Evolutionary conservation across 2,113 vertebrate species (phyloP), one percentile per base, ranked within the genome.

Genomic region (Protobothrops flavoviridis): DNA sequence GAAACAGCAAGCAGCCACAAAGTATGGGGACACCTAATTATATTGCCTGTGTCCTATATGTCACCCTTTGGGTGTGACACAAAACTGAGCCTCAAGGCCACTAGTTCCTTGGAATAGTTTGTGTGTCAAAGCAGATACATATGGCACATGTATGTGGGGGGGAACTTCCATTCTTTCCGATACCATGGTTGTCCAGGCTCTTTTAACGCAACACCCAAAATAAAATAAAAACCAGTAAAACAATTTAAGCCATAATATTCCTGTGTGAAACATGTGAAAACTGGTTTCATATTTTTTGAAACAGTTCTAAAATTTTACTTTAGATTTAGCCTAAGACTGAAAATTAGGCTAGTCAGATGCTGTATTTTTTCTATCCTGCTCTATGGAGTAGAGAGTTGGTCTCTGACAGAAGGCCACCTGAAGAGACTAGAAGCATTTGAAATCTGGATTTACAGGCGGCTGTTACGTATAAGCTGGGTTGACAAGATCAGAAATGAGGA

Each of bases 1-100:
- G 90, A 89, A 93, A 86, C 64, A 92, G 88, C 39, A 50, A 91
- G 90, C 24, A 81, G 89, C 91, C 93, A 90, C 91, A 87, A 93
- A 89, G 61, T 69, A 93, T 33, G 52, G 53, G 69, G 45, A 90
- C 86, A 91, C 39, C 64, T 55, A 69, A 64, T 57, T 88, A 89
- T 89, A 88, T 86, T 89, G 20, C 89, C 26, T 21, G 39, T 50
- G 33, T 48, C 48, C 90, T 85, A 52, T 52, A 50, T 90, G 81
- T 90, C 59, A 69, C 93, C 93, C 81, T 85, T 92, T 74, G 21
- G 81, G 59, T 90, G 92, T 87, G 92, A 93, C 81, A 33, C 89
- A 93, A 64, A 90, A 90, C 89, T 61, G 33, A 61, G 74, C 56
- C 89, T 93, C 89, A 64, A 93, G 81, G 48, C 74, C 55, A 86